Conservation (phyloP, 2,113 vertebrate genomes). For the Rhineura floridana region DNA sequence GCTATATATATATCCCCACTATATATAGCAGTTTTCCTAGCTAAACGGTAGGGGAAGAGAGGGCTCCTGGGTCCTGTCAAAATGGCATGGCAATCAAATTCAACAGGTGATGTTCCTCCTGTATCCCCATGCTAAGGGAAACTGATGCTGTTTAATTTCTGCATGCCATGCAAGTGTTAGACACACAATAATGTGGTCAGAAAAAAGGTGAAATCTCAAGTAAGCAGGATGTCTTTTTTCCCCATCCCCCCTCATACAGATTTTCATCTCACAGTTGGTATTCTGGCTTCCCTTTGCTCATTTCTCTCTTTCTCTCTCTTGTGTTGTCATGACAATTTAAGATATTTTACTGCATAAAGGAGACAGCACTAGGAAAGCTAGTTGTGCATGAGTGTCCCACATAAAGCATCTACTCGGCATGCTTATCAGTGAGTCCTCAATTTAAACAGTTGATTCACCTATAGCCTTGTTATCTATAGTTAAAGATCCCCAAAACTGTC, state of each 20-base stretch:
- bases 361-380: constrained; percentile 15
- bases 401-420: background rate
- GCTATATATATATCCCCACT: too few species aligned
- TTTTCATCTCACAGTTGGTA: background rate
- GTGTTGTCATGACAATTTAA: constrained; percentile 63
- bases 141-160: background rate
- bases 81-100: too few species aligned
- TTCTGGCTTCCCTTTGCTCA: background rate
- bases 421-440: background rate
- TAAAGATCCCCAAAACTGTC: too few species aligned
- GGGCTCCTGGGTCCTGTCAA: too few species aligned
- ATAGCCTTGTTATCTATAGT: too few species aligned
- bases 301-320: background rate
- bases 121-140: background rate
- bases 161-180: background rate
- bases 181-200: too few species aligned
- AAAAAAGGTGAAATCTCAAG: background rate
- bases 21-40: too few species aligned
- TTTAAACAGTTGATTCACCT: background rate
- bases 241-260: background rate
- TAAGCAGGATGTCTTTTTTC: background rate
- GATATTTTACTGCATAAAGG: constrained; percentile 34
- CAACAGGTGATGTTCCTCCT: too few species aligned
- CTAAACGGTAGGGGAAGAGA: too few species aligned
- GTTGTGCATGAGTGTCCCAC: background rate